Base-by-base conservation (phyloP, 1,140 invertebrate species). In the Danaus plexippus region DNA sequence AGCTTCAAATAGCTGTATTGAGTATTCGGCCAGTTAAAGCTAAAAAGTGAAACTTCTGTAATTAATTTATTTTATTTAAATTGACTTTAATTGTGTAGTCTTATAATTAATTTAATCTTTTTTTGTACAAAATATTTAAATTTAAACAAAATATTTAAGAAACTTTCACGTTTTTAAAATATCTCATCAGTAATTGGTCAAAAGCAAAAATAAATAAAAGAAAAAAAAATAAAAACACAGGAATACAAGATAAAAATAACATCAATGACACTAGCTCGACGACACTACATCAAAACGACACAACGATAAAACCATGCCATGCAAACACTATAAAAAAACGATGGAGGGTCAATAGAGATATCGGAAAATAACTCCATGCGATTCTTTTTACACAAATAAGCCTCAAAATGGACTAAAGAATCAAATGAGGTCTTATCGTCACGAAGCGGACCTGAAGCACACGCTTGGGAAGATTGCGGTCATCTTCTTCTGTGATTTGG, bases 401-500 rank as follows among this genome's bases (percentile, higher is more conserved):
- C 52, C 56, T 60, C 32, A 52, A 57, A 61, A 57, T 44, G 22
- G 41, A 75, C 75, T 71, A 75, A 75, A 77, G 64, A 71, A 71
- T 71, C 68, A 60, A 63, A 71, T 61, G 63, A 51, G 58, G 67
- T 41, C 32, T 54, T 57, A 68, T 67, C 47, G 46, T 57, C 61
- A 55, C 48, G 64, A 64, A 57, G 57, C 69, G 86, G 91, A 96
- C 96, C 95, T 96, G 94, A 63, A 98, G 89, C 57, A 98, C 94
- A 63, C 95, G 92, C 88, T 97, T 97, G 54, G 96, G 96, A 68
- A 98, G 90, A 87, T 96, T 97, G 64, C 96, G 90, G 89, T 97
- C 96, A 79, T 97, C 96, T 86, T 97, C 96, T 83, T 97, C 96
- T 5, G 95, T 97, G 84, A 98, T 98, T 88, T 97, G 96, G 9